Evolutionary conservation across 2,888 invertebrate genomes (phyloP).

Genomic region (Anagyrus pseudococci): DNA sequence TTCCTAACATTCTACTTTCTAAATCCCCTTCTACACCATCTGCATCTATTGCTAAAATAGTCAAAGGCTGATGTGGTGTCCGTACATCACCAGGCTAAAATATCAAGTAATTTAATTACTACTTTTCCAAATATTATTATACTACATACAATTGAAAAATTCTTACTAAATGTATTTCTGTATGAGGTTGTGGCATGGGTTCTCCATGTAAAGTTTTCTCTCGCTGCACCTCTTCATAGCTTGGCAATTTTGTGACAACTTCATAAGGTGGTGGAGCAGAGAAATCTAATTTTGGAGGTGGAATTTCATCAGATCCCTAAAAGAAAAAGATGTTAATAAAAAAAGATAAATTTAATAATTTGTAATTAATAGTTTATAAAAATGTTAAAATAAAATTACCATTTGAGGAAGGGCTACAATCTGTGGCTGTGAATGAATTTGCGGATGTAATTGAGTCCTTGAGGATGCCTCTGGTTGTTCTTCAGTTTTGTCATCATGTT

Average conservation of each 20-base stretch:
- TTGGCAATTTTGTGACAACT: conserved; percentile 83
- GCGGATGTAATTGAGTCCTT: conserved; percentile 19
- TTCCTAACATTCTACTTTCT: conserved; percentile 84
- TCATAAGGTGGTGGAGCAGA: conserved; percentile 90
- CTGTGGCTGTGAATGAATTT: conserved; percentile 26
- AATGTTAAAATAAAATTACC: background rate
- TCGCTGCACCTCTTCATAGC: conserved; percentile 91
- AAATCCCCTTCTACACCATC: conserved; percentile 76
- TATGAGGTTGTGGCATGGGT: conserved; percentile 59
- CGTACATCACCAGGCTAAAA: conserved; percentile 55
- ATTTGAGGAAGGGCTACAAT: conserved; percentile 11
- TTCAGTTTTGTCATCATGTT: conserved; percentile 17
- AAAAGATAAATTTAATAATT: background rate
- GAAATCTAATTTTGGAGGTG: conserved; percentile 84
- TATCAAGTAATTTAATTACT: background rate
- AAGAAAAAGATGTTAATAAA: conserved; percentile 1
- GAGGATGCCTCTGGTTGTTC: conserved; percentile 1
- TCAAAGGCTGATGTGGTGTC: conserved; percentile 67
- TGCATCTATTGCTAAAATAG: conserved; percentile 80
- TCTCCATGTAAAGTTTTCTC: conserved; percentile 84
- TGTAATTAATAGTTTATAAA: background rate
- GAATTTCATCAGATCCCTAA: conserved; percentile 68
- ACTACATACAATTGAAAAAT: background rate
- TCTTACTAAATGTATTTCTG: conserved; percentile 56
- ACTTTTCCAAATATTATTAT: background rate